Percentiles rank a stretch among this genome's conserved stretches.
These are phyloP conservation scores for Amblyopsis rosae DNA, from an alignment of 2,113 vertebrate genomes.

Conservation along the genomic window DNA sequence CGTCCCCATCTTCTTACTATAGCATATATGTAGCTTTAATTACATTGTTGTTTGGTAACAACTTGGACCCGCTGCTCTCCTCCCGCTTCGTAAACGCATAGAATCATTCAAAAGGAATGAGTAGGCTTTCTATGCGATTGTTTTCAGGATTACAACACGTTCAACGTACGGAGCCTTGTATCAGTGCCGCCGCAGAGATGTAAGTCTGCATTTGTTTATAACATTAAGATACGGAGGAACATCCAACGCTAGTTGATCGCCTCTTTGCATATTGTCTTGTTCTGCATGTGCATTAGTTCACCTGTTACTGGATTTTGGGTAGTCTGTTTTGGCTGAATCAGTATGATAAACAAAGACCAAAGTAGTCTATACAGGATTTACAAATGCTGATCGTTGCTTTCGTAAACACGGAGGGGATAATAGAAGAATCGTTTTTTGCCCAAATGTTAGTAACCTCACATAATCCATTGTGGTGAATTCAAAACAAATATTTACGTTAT, in stretches of 20 bases:
- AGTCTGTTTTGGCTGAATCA: constrained; percentile 23
- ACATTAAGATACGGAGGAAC: constrained; percentile 30
- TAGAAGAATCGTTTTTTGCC: constrained; percentile 46
- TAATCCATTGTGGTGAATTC: not conserved
- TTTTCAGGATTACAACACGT: constrained; percentile 70
- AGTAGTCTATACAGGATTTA: constrained; percentile 35
- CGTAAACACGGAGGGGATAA: constrained; percentile 41
- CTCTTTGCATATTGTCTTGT: constrained; percentile 23
- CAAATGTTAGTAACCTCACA: constrained; percentile 13
- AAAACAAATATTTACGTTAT: constrained; percentile 9
- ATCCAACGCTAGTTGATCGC: constrained; percentile 13
- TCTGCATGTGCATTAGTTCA: constrained; percentile 46
- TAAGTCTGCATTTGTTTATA: constrained; percentile 71
- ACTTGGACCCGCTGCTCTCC: constrained; percentile 66
- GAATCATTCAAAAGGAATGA: constrained; percentile 72
- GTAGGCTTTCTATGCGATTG: constrained; percentile 62
- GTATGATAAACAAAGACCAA: constrained; percentile 66
- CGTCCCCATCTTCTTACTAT: constrained; percentile 71
- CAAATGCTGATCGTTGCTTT: constrained; percentile 34
- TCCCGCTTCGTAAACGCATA: constrained; percentile 40
- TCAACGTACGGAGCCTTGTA: constrained; percentile 65
- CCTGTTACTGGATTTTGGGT: constrained; percentile 57
- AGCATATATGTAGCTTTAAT: constrained; percentile 77
- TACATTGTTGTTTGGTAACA: constrained; percentile 72
- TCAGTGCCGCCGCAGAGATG: constrained; percentile 73